Evolutionary conservation across 2,797 vertebrate genomes (phyloP).

Genomic region (Alosa sapidissima): DNA sequence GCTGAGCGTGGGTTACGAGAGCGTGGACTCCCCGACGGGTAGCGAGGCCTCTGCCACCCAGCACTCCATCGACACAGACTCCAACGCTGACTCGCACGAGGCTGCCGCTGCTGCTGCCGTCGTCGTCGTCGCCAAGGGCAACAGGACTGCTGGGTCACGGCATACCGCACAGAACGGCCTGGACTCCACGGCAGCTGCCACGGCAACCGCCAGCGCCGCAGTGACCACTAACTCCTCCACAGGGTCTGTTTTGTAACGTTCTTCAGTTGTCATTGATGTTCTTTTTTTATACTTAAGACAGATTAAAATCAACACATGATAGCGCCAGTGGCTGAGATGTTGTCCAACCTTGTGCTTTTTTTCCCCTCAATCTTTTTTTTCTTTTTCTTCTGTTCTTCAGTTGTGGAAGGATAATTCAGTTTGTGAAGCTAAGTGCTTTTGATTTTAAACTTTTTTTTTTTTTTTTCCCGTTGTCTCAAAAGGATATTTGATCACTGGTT

Average conservation of each 20-base stretch:
- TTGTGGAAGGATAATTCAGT: background rate
- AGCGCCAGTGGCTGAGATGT: constrained; percentile 51
- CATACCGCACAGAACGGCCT: constrained; percentile 93
- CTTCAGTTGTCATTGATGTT: constrained; percentile 31
- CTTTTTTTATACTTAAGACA: constrained; percentile 25
- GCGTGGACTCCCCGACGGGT: constrained; percentile 99
- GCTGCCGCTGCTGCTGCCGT: constrained; percentile 77
- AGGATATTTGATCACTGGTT: constrained; percentile 72
- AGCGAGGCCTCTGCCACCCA: constrained; percentile 98
- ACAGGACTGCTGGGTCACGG: constrained; percentile 94
- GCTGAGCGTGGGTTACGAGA: constrained; percentile 96
- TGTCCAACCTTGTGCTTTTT: constrained; percentile 32
- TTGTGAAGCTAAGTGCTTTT: background rate
- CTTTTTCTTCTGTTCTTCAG: background rate
- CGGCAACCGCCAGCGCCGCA: constrained; percentile 32
- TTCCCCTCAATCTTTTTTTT: background rate
- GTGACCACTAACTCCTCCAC: constrained; percentile 48
- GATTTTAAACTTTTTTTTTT: constrained; percentile 58
- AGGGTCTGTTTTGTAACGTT: constrained; percentile 84
- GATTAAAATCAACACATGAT: constrained; percentile 3
- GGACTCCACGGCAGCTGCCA: constrained; percentile 80
- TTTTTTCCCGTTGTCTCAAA: constrained; percentile 82
- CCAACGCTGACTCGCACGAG: constrained; percentile 95
- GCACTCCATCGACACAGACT: constrained; percentile 99
- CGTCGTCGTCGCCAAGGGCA: constrained; percentile 80